Base-by-base conservation (phyloP, 2,888 invertebrate species). In the Agrochola circellaris region DNA sequence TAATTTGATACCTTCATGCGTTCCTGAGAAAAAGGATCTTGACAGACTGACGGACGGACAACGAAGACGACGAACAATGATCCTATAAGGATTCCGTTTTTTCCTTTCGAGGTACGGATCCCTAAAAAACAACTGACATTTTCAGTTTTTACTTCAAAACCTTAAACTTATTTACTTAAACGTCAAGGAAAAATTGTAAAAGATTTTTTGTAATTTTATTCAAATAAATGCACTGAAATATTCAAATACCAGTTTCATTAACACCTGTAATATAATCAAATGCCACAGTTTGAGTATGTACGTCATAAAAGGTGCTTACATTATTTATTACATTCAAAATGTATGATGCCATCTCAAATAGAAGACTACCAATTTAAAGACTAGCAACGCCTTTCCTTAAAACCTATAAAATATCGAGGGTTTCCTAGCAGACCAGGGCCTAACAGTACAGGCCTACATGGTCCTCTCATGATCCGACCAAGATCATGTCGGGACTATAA, bases 261-360 rank as follows among this genome's bases (percentile, higher is more conserved):
- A 45, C 70, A 79, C 38, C n/a, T 20, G 13, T 17, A 70, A 66
- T 54, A 56, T 56, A 26, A 79, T 70, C 13, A 79, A 60, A 70
- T 51, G 34, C 20, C 45, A 45, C 79, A 45, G 64, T 70, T 58
- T 65, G 45, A 45, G 5, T 11, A 42, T 17, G n/a, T 26, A 48
- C 23, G 48, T 23, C 11, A 30, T 77, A 58, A 58, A 58, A 58
- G 45, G 15, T 38, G 30, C 9, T 48, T 30, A 51, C 17, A 56
- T 11, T 62, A 23, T 62, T 45, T 51, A 51, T 23, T 26, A 56
- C 15, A 20, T 30, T 42, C 34, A 69, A 17, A 34, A 9, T 64
- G 8, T 17, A 64, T 11, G 38, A 65, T 42, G 17, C 34, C 13
- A 34, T 62, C 23, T 34, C 23, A 15, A 62, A 34, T 34, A 38